Base-by-base conservation (phyloP, 2,888 invertebrate species). In the Belgica antarctica region DNA sequence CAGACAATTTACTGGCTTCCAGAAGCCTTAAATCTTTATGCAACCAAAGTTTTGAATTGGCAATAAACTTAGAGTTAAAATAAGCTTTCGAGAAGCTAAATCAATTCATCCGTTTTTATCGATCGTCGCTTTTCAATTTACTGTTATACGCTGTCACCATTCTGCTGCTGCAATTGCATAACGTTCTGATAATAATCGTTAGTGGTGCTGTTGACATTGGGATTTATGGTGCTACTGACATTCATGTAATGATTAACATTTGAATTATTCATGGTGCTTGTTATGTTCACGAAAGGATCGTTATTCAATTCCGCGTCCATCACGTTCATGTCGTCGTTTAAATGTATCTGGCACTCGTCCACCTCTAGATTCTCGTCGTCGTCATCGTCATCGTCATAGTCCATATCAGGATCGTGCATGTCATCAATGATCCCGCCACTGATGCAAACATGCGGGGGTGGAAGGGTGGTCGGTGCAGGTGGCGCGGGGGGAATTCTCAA, bases 401-500 rank as follows among this genome's bases (percentile, higher is more conserved):
- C 62, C n/a, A 78, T 78, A 65, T 78, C 61, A 8, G 36, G 59
- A 46, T 70, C 70, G 22, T 70, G 17, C 61, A 70, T 25, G 19
- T 70, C 70, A 31, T 70, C 70, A n/a, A 70, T 70, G 3, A 70
- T 61, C 7, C 70, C 70, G 2, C 70, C 78, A 70, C 78, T 78
- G 71, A 72, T 72, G 22, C 81, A 80, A 61, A 80, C 78, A 71
- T 80, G 80, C 8, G 80, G 80, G 17, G 80, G 80, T 71, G 80
- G 80, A 70, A 80, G 78, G 71, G 78, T 79, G 31, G 79, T 78
- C 22, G 80, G 80, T 69, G 80, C 80, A 72, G 79, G 72, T n/a
- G 81, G 80, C 10, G 80, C 81, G 8, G 80, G 81, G 63, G 80
- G 80, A 73, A 80, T 80, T 71, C 79, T 77, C 71, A 80, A 72